A percentile compares a stretch with the other conserved stretches of the same genome.
Evolutionary conservation across 2,888 invertebrate species (phyloP).

Genomic region (Brenthis ino): DNA sequence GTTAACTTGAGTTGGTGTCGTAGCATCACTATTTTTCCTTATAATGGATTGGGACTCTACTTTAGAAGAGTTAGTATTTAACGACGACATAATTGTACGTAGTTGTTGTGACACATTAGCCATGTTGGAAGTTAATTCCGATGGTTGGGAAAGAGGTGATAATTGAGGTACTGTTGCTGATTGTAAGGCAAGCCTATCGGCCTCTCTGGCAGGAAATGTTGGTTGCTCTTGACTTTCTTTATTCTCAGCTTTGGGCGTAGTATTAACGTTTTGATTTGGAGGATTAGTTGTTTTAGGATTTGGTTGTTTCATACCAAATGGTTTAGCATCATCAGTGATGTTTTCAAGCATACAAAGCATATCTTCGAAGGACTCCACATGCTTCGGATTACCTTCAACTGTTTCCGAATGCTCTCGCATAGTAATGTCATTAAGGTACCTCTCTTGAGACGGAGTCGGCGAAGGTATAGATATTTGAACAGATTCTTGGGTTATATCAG

Average conservation of each 20-base stretch:
- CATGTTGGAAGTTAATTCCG: slow-evolving; percentile 87
- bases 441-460: slow-evolving; percentile 85
- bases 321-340: slow-evolving; percentile 75
- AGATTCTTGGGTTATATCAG: slow-evolving; percentile 83
- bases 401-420: slow-evolving; percentile 82
- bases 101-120: slow-evolving; percentile 87
- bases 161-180: slow-evolving; percentile 85
- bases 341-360: slow-evolving; percentile 87
- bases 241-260: slow-evolving; percentile 49
- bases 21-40: slow-evolving; percentile 70
- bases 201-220: slow-evolving; percentile 60
- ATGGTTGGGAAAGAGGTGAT: slow-evolving; percentile 87
- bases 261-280: slow-evolving; percentile 42
- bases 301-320: slow-evolving; percentile 59
- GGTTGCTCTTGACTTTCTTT: slow-evolving; percentile 61
- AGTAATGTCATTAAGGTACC: slow-evolving; percentile 84
- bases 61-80: slow-evolving; percentile 79
- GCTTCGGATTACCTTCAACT: slow-evolving; percentile 79
- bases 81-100: slow-evolving; percentile 85
- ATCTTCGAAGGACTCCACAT: slow-evolving; percentile 86
- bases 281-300: slow-evolving; percentile 48
- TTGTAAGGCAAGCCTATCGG: slow-evolving; percentile 64
- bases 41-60: slow-evolving; percentile 72
- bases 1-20: slow-evolving; percentile 76
- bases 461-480: slow-evolving; percentile 86